Conservation (phyloP, 2,888 invertebrate genomes). For the Nineta flava region DNA sequence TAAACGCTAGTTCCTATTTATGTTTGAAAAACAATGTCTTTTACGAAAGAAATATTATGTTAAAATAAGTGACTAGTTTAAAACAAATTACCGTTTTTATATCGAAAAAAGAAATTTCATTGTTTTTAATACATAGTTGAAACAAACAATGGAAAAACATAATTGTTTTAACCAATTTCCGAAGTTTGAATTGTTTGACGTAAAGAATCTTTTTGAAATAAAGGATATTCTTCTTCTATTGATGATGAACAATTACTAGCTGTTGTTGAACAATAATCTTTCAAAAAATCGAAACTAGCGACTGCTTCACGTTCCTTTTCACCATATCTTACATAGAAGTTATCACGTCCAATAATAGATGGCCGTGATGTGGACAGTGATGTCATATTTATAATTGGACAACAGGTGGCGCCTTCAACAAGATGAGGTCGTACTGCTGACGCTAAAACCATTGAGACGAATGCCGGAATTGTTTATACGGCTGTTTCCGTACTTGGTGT, state of each 20-base stretch:
- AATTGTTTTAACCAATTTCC: neutral
- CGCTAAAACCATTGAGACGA: conserved; percentile 30
- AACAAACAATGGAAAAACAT: too few relatives aligned
- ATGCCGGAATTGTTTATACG: conserved; percentile 19
- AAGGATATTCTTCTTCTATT: conserved; percentile 11
- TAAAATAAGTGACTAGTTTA: neutral
- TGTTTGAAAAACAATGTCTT: neutral
- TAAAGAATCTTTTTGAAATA: neutral
- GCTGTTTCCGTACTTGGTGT: conserved; percentile 29
- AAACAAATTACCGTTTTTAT: too few relatives aligned
- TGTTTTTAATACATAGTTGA: too few relatives aligned
- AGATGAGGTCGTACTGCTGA: conserved; percentile 41
- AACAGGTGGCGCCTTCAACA: conserved; percentile 35
- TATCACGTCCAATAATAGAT: conserved; percentile 59
- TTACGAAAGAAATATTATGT: neutral
- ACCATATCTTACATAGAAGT: conserved; percentile 63
- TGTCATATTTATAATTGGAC: conserved; percentile 18
- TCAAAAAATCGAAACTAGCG: conserved; percentile 65
- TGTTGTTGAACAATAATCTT: conserved; percentile 38
- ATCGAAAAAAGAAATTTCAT: too few relatives aligned
- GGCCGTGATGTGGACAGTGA: conserved; percentile 34
- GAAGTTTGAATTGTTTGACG: neutral
- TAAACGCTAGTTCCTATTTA: neutral
- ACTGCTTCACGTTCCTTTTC: conserved; percentile 63
- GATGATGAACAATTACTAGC: conserved; percentile 13